phyloP scores from a whole-genome alignment of 2,888 invertebrate genomes.

The Drosophila sordidula region DNA sequence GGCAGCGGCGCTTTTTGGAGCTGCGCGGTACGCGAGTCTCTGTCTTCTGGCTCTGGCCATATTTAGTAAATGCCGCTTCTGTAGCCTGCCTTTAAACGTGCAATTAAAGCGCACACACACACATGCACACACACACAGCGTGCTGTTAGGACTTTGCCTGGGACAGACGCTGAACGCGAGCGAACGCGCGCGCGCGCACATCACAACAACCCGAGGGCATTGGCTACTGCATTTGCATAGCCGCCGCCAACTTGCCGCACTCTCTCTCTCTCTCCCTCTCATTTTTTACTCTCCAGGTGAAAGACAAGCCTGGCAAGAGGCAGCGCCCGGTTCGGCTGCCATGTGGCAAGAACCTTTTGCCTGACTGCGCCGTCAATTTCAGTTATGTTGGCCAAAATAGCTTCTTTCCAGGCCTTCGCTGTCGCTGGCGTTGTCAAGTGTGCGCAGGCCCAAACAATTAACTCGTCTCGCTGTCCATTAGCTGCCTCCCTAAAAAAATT shows the following conservation, averaged over 20 bases:
- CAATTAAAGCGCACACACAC: constrained; percentile 74
- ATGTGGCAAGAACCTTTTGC: constrained; percentile 28
- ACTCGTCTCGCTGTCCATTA: constrained; percentile 75
- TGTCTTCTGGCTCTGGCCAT: constrained; percentile 62
- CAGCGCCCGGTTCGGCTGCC: constrained; percentile 29
- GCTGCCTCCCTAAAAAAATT: constrained; percentile 9
- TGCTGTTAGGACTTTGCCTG: constrained; percentile 46
- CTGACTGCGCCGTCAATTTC: constrained; percentile 63
- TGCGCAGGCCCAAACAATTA: constrained; percentile 71
- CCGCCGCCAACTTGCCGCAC: constrained; percentile 51
- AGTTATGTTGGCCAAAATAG: constrained; percentile 69
- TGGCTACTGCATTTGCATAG: constrained; percentile 84
- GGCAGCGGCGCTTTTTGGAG: constrained; percentile 44
- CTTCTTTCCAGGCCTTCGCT: constrained; percentile 47
- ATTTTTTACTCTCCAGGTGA: background rate
- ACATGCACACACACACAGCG: constrained; percentile 43
- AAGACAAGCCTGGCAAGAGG: constrained; percentile 16
- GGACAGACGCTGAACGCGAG: constrained; percentile 19
- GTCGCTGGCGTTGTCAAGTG: constrained; percentile 58
- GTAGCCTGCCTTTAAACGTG: constrained; percentile 78
- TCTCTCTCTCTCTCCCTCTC: constrained; percentile 3
- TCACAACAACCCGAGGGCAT: constrained; percentile 83
- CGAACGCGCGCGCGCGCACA: constrained; percentile 71
- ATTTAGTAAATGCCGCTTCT: constrained; percentile 81
- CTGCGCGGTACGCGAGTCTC: constrained; percentile 14